Evolutionary conservation across 2,797 vertebrate genomes (phyloP).

Genomic region (Sebastes diploproa): DNA sequence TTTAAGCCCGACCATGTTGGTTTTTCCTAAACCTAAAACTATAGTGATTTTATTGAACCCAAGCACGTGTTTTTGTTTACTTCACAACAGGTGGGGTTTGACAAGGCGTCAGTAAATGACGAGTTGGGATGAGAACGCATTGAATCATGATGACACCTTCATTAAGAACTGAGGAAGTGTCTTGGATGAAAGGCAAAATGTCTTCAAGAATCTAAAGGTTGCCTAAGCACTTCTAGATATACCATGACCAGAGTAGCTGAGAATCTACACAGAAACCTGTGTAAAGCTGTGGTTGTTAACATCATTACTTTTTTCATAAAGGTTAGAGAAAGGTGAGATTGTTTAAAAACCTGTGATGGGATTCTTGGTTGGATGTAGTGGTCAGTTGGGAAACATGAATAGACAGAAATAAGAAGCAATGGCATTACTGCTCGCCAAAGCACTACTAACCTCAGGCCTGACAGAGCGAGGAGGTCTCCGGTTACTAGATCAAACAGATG

Average conservation of each 20-base stretch:
- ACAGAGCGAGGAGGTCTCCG: neutral
- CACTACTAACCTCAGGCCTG: neutral
- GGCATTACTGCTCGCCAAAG: neutral
- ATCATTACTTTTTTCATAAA: neutral
- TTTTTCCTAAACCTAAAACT: too few relatives aligned
- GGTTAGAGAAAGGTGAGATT: neutral
- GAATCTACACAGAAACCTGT: neutral
- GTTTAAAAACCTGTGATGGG: neutral
- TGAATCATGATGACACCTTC: too few relatives aligned
- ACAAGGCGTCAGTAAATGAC: too few relatives aligned
- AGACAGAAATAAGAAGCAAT: neutral
- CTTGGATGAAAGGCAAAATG: too few relatives aligned
- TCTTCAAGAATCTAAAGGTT: too few relatives aligned
- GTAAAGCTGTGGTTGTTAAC: neutral
- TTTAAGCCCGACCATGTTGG: too few relatives aligned
- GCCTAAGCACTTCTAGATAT: neutral
- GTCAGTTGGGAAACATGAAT: neutral
- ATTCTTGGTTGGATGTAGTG: neutral
- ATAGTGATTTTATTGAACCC: too few relatives aligned
- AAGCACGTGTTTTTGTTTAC: too few relatives aligned
- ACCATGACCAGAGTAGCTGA: neutral
- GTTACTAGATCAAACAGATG: constrained; percentile 25
- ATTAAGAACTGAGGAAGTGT: too few relatives aligned
- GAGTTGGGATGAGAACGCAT: too few relatives aligned
- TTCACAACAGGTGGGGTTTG: too few relatives aligned